Conservation (phyloP, 2,797 vertebrate genomes). For the Melanotaenia maccullochi region DNA sequence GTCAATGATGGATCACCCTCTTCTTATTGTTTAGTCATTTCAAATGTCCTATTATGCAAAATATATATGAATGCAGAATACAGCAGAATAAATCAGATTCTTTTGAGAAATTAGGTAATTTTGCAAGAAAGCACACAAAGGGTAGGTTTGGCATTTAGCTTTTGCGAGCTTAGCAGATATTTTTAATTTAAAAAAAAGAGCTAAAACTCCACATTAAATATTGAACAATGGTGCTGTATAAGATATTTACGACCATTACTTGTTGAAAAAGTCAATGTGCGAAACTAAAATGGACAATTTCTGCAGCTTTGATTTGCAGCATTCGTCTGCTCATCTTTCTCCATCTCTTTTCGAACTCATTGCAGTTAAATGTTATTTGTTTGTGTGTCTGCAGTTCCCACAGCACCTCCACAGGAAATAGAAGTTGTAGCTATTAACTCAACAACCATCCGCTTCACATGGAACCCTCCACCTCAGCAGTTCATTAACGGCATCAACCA, state of each 20-base stretch:
- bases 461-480: conserved; percentile 95
- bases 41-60: conserved; percentile 36
- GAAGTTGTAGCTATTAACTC: conserved; percentile 90
- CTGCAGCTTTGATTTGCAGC: conserved; percentile 1
- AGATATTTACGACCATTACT: conserved; percentile 24
- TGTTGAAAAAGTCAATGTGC: conserved; percentile 13
- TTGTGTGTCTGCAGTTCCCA: conserved; percentile 86
- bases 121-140: conserved; percentile 30
- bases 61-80: conserved; percentile 34
- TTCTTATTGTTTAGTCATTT: conserved; percentile 31
- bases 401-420: conserved; percentile 93
- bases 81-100: conserved; percentile 33
- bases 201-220: conserved; percentile 42
- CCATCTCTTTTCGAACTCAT: conserved; percentile 4
- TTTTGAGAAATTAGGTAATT: conserved; percentile 52
- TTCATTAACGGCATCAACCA: conserved; percentile 98
- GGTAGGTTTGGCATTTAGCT: conserved; percentile 60
- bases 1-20: conserved; percentile 17
- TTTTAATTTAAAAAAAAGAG: conserved; percentile 49
- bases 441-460: conserved; percentile 91
- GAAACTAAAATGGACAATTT: conserved; percentile 14
- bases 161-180: conserved; percentile 59
- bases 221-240: conserved; percentile 28
- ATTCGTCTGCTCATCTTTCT: conserved; percentile 5
- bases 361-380: conserved; percentile 33